These are phyloP conservation scores for Pelodytes ibericus DNA, from an alignment of 2,797 vertebrate species.

Conservation along the genomic window DNA sequence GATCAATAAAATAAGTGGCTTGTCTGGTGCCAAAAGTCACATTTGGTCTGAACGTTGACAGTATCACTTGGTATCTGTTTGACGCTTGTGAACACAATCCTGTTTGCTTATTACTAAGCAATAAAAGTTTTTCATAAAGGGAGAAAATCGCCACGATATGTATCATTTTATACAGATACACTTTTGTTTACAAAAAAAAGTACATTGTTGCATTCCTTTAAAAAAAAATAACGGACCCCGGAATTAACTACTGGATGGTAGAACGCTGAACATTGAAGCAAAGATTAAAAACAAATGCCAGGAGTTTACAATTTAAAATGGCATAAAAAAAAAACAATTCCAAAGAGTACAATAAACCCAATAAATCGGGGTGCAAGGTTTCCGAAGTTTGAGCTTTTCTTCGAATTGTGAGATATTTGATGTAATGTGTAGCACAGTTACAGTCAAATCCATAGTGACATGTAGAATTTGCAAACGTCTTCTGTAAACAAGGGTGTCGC, in stretches of 20 bases:
- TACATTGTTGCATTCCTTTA: not conserved
- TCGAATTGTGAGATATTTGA: too few relatives aligned
- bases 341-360: not conserved
- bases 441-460: too few relatives aligned
- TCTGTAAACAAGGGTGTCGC: too few relatives aligned
- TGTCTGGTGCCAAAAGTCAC: not conserved
- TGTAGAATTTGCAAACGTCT: too few relatives aligned
- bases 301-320: not conserved
- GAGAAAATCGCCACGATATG: not conserved
- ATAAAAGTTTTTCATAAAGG: too few relatives aligned
- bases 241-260: not conserved
- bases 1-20: not conserved
- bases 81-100: too few relatives aligned
- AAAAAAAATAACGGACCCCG: not conserved
- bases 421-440: too few relatives aligned
- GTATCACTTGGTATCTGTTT: too few relatives aligned
- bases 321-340: not conserved
- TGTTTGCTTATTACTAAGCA: too few relatives aligned
- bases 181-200: not conserved
- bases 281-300: not conserved
- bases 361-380: not conserved
- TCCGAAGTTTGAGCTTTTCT: too few relatives aligned
- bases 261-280: not conserved
- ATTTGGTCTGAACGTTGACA: not conserved
- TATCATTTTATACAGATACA: not conserved